Evolutionary conservation across 1,140 invertebrate species (phyloP), one percentile per base, ranked within the genome.

Genomic region (Papilio dardanus): DNA sequence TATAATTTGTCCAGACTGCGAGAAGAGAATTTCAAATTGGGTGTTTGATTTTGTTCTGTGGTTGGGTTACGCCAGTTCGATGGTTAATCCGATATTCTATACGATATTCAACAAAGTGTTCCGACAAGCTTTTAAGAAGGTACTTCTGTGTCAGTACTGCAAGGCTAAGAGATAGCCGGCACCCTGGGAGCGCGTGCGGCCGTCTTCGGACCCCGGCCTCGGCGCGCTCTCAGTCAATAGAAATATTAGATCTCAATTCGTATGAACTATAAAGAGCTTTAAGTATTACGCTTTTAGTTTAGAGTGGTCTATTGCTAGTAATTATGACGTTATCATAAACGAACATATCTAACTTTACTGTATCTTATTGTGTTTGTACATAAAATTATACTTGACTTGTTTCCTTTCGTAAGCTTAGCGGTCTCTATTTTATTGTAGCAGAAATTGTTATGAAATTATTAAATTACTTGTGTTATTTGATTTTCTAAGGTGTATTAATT

Each of bases 91-190:
- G 0, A 97, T 98, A 78, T 98, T 98, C 92, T 99, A 99, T 89
- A 99, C 98, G 2, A 97, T 98, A 76, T 99, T 99, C 93, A 99
- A 99, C 92, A 97, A 98, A 88, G 97, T 98, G 42, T 99, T 99
- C 90, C 93, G 98, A 46, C 96, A 98, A 85, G 97, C 98, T 0
- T 99, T 99, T 90, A 97, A 97, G 82, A 97, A 97, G 86, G 97
- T 98, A 1, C 88, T 98, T n/a, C 92, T 96, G 30, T 98, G 97
- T 90, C 94, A 95, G 79, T 97, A 97, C 83, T 95, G 95, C 73
- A 94, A 90, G 76, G 89, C 93, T 50, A 94, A 92, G 31, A 94
- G 94, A 75, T 96, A 95, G 95, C 94, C 89, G 68, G 92, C 92
- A 80, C 93, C 92, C 80, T 92, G 91, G 88, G 91, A 90, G 91